Percentiles rank a stretch among this genome's conserved stretches.
Conservation (phyloP, 64 coral and sea anemone genomes). For the Dendrophyllia cribrosa region DNA sequence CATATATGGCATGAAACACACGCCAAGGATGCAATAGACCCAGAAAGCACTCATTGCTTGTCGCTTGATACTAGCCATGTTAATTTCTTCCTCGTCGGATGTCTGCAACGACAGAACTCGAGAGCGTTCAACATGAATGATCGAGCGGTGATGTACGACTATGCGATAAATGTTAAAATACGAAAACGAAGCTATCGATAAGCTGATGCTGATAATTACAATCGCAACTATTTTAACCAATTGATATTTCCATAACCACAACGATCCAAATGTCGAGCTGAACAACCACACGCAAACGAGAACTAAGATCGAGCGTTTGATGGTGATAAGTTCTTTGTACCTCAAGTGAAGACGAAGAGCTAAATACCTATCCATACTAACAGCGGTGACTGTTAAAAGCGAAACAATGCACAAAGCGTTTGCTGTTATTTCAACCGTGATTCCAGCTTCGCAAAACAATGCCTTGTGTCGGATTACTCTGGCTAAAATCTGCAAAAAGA, state of each 20-base stretch:
- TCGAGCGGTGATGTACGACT: conserved; percentile 5
- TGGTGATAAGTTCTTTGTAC: conserved; percentile 8
- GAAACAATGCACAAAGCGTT: conserved; percentile 23
- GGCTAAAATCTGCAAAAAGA: background rate
- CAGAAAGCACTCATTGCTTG: conserved; percentile 27
- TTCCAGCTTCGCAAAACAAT: background rate
- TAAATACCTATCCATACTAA: conserved; percentile 12
- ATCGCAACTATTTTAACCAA: background rate
- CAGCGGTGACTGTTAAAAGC: conserved; percentile 22
- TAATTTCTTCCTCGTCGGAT: background rate
- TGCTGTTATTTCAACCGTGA: background rate
- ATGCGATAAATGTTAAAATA: conserved; percentile 25
- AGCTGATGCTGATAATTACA: background rate
- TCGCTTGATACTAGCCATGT: background rate
- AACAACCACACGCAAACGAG: conserved; percentile 15
- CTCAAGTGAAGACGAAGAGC: conserved; percentile 34
- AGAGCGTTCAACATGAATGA: background rate
- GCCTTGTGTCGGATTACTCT: background rate
- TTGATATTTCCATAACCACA: conserved; percentile 28
- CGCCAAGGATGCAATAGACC: conserved; percentile 1
- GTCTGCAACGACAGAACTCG: background rate
- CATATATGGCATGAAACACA: conserved; percentile 22
- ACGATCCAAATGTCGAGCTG: background rate
- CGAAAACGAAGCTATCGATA: conserved; percentile 4
- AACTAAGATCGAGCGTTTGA: background rate